A percentile compares a stretch with the other conserved stretches of the same genome.
phyloP scores from a whole-genome alignment of 2,797 vertebrate species.

The Danio tinwini region DNA sequence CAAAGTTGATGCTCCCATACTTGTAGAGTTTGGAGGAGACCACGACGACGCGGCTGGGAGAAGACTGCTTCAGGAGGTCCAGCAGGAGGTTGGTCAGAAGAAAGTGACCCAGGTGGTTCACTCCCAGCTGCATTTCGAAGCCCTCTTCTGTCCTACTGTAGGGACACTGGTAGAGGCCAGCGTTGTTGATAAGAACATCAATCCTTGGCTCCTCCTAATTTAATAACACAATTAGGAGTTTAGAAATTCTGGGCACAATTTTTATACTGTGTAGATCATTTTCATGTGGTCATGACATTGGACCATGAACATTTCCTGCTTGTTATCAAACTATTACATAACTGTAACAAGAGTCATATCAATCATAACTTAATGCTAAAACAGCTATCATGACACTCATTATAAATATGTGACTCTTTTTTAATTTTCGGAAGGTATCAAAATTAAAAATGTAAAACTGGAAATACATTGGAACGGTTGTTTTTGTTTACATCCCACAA shows the following conservation, averaged over 20 bases:
- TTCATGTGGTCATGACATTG: too few relatives aligned
- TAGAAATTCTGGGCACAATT: neutral
- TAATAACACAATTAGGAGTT: slow-evolving; percentile 16
- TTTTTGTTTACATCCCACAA: too few relatives aligned
- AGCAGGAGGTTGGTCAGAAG: slow-evolving; percentile 91
- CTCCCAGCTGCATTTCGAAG: slow-evolving; percentile 94
- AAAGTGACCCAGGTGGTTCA: slow-evolving; percentile 97
- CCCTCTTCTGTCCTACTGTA: slow-evolving; percentile 91
- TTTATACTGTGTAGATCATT: neutral
- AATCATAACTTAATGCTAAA: too few relatives aligned
- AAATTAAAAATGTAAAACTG: too few relatives aligned
- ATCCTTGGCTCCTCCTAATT: slow-evolving; percentile 79
- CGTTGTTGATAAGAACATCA: slow-evolving; percentile 94
- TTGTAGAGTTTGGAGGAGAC: slow-evolving; percentile 97
- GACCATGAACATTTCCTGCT: too few relatives aligned
- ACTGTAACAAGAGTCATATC: too few relatives aligned
- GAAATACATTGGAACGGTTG: too few relatives aligned
- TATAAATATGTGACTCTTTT: too few relatives aligned
- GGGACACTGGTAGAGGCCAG: slow-evolving; percentile 94
- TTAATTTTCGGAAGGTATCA: too few relatives aligned
- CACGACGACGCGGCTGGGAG: slow-evolving; percentile 89
- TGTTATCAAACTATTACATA: too few relatives aligned
- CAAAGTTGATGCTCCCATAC: slow-evolving; percentile 90
- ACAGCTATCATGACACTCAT: too few relatives aligned
- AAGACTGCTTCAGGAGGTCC: slow-evolving; percentile 87